Base-by-base conservation (phyloP, 2,888 invertebrate species). In the Leucophora obtusa region DNA sequence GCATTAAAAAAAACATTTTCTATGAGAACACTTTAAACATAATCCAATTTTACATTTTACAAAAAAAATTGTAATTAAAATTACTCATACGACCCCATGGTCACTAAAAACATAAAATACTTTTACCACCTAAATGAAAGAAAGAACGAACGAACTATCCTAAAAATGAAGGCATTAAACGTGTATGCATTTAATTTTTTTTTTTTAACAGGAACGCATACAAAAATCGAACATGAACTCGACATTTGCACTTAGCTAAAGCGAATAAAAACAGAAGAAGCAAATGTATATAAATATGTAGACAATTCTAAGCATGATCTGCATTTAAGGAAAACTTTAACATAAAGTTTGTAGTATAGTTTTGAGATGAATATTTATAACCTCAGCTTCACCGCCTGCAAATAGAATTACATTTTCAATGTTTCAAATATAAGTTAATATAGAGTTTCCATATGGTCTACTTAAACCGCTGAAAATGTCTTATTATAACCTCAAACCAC, bases 181-280 rank as follows among this genome's bases (percentile, higher is more conserved):
- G 54, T 71, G 71, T 21, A 68, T 60, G 77, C 66, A 72, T 60
- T 78, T 66, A 72, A 62, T 78, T 66, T 62, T 9, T 66, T 62
- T 9, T 43, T 21, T 18, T 24, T 53, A 54, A 62, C 50, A 43
- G 35, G 28, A 43, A 50, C 50, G 17, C 50, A 54, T 58, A 58
- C 38, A 43, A 59, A 65, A 71, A 62, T 56, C 54, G 69, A 81
- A 77, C 73, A 77, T 73, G 69, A 73, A 81, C 81, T 81, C 81
- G 77, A 81, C 76, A 73, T 81, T 81, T 81, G 81, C 81, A 73
- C 77, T 81, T 70, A 66, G 54, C 56, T 38, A 33, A 68, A 63
- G 50, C 28, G 21, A 17, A 17, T 17, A 15, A 35, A 65, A 65
- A 54, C 54, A 56, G 18, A 54, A 21, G 14, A 62, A 63, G 28